phyloP scores from a whole-genome alignment of 2,113 vertebrate species.

The Cyprinus carpio region DNA sequence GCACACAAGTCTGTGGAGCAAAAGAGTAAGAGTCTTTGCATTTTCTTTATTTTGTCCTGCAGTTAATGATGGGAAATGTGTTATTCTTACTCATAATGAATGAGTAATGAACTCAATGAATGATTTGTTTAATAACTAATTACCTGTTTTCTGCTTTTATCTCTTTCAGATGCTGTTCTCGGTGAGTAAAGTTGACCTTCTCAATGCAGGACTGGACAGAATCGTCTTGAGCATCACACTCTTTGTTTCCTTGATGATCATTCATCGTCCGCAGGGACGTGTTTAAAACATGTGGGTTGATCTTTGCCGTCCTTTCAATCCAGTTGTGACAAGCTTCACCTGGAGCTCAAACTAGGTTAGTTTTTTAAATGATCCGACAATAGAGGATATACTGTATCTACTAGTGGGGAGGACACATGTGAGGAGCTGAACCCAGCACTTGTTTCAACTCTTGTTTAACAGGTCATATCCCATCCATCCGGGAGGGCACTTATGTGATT shows the following conservation, averaged over 20 bases:
- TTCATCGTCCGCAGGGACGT: too few relatives aligned
- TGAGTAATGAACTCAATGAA: background rate
- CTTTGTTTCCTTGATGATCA: too few relatives aligned
- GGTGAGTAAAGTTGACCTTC: constrained; percentile 75
- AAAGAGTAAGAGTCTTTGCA: background rate
- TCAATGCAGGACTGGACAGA: constrained; percentile 63
- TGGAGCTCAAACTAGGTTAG: constrained; percentile 80
- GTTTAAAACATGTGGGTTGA: too few relatives aligned
- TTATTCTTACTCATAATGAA: background rate
- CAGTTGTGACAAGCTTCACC: constrained; percentile 68
- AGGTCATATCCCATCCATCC: constrained; percentile 16
- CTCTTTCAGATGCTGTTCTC: background rate
- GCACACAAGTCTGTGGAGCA: background rate
- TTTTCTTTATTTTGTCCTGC: background rate
- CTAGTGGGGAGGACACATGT: background rate
- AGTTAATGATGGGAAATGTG: background rate
- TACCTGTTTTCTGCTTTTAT: background rate
- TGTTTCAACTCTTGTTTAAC: background rate
- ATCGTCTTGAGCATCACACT: too few relatives aligned
- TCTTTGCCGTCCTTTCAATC: constrained; percentile 74
- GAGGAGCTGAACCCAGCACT: background rate
- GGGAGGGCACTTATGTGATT: constrained; percentile 8
- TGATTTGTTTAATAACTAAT: background rate
- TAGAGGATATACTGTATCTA: too few relatives aligned
- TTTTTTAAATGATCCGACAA: background rate